phyloP scores from a whole-genome alignment of 2,113 vertebrate genomes.

The Myrmecobius fasciatus region DNA sequence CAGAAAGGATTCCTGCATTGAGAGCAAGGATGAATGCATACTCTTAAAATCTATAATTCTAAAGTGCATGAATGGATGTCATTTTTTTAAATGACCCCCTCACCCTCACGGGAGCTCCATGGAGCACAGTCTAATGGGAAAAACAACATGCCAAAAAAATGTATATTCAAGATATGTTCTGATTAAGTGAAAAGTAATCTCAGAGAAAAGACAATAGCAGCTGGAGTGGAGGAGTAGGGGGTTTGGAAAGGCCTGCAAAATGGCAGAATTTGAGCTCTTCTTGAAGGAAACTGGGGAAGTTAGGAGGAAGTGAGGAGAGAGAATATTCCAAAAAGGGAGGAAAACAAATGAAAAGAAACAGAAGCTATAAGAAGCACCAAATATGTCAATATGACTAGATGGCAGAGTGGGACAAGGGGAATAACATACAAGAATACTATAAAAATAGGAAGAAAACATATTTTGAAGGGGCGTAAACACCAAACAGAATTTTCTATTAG shows the following conservation, averaged over 20 bases:
- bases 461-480: background rate
- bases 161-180: background rate
- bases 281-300: background rate
- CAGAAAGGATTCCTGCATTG: background rate
- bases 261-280: background rate
- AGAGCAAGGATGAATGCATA: background rate
- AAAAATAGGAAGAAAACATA: background rate
- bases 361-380: background rate
- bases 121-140: background rate
- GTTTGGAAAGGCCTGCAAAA: background rate
- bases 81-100: too few relatives aligned
- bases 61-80: background rate
- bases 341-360: background rate
- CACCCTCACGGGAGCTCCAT: background rate
- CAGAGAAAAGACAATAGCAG: background rate
- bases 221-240: background rate
- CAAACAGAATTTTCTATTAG: background rate
- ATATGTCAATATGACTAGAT: background rate
- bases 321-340: background rate
- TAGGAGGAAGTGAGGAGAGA: background rate
- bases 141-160: background rate
- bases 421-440: background rate
- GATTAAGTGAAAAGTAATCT: background rate
- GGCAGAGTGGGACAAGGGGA: background rate
- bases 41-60: background rate